Evolutionary conservation across 1,140 invertebrate genomes (phyloP).

Genomic region (Venustaconcha ellipsiformis): DNA sequence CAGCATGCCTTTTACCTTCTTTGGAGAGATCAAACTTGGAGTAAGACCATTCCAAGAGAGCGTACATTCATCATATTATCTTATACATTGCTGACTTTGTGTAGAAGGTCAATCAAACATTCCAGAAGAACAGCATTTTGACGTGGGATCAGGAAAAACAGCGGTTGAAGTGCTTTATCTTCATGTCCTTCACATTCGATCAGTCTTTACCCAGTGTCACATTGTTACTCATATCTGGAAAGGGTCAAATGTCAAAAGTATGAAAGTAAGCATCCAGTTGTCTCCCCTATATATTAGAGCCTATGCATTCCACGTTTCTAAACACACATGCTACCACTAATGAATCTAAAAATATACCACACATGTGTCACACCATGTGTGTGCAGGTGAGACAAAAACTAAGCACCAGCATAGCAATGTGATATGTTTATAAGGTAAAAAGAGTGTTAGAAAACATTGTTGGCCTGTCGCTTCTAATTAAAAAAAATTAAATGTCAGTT

Average conservation of each 20-base stretch:
- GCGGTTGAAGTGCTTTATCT: slow-evolving; percentile 85
- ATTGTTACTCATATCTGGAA: slow-evolving; percentile 68
- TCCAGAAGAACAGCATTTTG: slow-evolving; percentile 82
- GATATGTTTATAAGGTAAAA: too few species aligned
- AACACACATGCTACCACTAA: too few species aligned
- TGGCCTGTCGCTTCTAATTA: too few species aligned
- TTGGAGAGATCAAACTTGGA: slow-evolving; percentile 89
- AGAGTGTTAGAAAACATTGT: too few species aligned
- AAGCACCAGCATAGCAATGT: too few species aligned
- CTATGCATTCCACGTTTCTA: too few species aligned
- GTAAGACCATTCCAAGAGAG: slow-evolving; percentile 92
- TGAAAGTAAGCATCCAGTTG: too few species aligned
- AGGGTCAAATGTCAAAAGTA: background rate
- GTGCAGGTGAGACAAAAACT: too few species aligned
- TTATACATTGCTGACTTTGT: slow-evolving; percentile 78
- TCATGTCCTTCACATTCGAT: slow-evolving; percentile 47
- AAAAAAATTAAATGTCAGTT: too few species aligned
- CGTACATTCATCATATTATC: slow-evolving; percentile 90
- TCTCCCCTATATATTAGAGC: too few species aligned
- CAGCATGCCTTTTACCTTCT: slow-evolving; percentile 74
- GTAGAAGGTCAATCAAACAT: slow-evolving; percentile 80
- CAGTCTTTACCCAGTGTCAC: slow-evolving; percentile 37
- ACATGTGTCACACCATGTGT: too few species aligned
- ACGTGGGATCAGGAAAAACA: slow-evolving; percentile 82
- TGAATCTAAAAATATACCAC: too few species aligned